Evolutionary conservation across 2,888 invertebrate species (phyloP).

Genomic region (Hedya salicella): DNA sequence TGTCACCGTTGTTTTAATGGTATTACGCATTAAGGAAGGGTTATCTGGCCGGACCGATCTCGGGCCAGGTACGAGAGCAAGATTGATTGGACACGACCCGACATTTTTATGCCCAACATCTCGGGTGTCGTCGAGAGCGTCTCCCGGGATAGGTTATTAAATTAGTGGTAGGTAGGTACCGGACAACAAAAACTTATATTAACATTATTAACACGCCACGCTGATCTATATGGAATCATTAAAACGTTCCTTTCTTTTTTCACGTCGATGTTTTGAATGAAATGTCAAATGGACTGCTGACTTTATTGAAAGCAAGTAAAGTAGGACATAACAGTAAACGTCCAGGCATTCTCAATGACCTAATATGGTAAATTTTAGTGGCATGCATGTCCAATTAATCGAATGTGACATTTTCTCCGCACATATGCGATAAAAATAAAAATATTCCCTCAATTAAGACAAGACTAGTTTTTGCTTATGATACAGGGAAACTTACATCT

Average conservation of each 20-base stretch:
- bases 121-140: slow-evolving; percentile 78
- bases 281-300: not conserved
- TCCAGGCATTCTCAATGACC: not conserved
- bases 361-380: slow-evolving; percentile 12
- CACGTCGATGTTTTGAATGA: slow-evolving; percentile 18
- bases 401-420: not conserved
- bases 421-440: not conserved
- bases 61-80: slow-evolving; percentile 75
- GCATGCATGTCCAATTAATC: not conserved
- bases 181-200: slow-evolving; percentile 68
- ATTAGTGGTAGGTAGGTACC: slow-evolving; percentile 75
- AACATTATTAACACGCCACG: slow-evolving; percentile 50
- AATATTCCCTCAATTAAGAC: too few species aligned
- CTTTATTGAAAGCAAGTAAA: not conserved
- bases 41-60: slow-evolving; percentile 81
- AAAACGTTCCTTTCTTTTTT: slow-evolving; percentile 5
- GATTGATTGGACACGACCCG: slow-evolving; percentile 80
- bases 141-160: slow-evolving; percentile 77
- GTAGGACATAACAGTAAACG: not conserved
- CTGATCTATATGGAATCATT: slow-evolving; percentile 23
- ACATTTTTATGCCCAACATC: slow-evolving; percentile 79
- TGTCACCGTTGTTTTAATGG: slow-evolving; percentile 86
- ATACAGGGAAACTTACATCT: not conserved
- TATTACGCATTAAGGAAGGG: slow-evolving; percentile 83
- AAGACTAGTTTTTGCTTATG: not conserved